Evolutionary conservation across 2,113 vertebrate species (phyloP).

Genomic region (Hyaena hyaena): DNA sequence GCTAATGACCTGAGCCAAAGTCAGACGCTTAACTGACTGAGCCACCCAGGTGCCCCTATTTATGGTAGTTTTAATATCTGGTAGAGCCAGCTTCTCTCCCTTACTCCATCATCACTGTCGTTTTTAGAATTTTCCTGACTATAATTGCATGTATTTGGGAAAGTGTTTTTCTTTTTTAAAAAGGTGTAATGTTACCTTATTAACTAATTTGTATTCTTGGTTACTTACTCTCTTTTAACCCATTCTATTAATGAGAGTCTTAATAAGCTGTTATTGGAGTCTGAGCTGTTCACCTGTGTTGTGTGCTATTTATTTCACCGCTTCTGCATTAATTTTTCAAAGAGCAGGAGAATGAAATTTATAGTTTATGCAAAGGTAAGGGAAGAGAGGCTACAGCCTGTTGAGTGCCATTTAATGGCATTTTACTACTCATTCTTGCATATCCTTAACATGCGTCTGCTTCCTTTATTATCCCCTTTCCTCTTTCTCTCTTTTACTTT

Average conservation of each 20-base stretch:
- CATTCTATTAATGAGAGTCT: constrained; percentile 34
- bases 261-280: constrained; percentile 48
- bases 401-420: constrained; percentile 12
- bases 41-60: neutral
- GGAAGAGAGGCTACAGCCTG: constrained; percentile 4
- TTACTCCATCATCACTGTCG: constrained; percentile 29
- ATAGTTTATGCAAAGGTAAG: neutral
- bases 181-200: constrained; percentile 21
- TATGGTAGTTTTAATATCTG: constrained; percentile 39
- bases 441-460: neutral
- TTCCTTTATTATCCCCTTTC: constrained; percentile 40
- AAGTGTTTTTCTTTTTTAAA: constrained; percentile 55
- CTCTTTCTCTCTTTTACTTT: neutral
- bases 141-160: constrained; percentile 37
- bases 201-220: constrained; percentile 22
- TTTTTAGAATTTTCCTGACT: constrained; percentile 50
- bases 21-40: too few species aligned
- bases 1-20: too few species aligned
- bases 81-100: neutral
- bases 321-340: constrained; percentile 38
- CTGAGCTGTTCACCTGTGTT: constrained; percentile 44
- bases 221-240: constrained; percentile 53
- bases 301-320: neutral
- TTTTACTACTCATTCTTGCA: constrained; percentile 35
- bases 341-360: neutral